Conservation (phyloP, 2,888 invertebrate genomes). For the Lasius fuliginosus region DNA sequence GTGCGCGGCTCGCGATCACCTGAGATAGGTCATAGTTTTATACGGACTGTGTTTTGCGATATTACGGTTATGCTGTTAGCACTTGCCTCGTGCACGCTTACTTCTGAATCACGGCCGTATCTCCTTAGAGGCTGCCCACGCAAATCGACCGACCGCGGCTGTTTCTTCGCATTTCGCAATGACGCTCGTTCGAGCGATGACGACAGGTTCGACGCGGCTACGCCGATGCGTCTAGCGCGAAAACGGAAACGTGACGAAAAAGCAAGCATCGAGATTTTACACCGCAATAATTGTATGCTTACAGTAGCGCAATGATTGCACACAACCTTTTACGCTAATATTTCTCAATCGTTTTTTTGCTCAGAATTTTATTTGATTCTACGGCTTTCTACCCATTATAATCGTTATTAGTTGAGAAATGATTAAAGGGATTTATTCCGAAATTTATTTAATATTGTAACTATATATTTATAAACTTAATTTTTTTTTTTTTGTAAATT, state of each 20-base stretch:
- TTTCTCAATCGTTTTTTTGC: not conserved
- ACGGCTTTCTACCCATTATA: not conserved
- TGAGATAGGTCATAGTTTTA: slow-evolving; percentile 59
- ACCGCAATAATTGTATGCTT: not conserved
- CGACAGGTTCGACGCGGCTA: slow-evolving; percentile 15
- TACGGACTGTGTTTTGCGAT: slow-evolving; percentile 29
- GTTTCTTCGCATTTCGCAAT: slow-evolving; percentile 47
- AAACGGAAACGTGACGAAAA: slow-evolving; percentile 24
- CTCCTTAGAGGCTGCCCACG: slow-evolving; percentile 48
- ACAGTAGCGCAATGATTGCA: not conserved
- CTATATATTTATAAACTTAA: slow-evolving; percentile 14
- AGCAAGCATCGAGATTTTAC: not conserved
- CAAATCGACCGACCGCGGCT: slow-evolving; percentile 38
- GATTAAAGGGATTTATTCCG: not conserved
- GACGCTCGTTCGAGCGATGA: slow-evolving; percentile 46
- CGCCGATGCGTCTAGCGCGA: slow-evolving; percentile 4
- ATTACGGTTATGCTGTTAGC: slow-evolving; percentile 43
- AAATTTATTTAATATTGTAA: slow-evolving; percentile 1
- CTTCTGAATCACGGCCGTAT: slow-evolving; percentile 55
- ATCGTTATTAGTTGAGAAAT: not conserved
- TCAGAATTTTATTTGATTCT: not conserved
- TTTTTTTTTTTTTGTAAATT: not conserved
- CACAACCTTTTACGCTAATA: not conserved
- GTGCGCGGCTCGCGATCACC: slow-evolving; percentile 36
- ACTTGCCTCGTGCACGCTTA: slow-evolving; percentile 15